These are phyloP conservation scores for Andrena dorsata DNA, from an alignment of 2,888 invertebrate genomes.

Conservation along the genomic window DNA sequence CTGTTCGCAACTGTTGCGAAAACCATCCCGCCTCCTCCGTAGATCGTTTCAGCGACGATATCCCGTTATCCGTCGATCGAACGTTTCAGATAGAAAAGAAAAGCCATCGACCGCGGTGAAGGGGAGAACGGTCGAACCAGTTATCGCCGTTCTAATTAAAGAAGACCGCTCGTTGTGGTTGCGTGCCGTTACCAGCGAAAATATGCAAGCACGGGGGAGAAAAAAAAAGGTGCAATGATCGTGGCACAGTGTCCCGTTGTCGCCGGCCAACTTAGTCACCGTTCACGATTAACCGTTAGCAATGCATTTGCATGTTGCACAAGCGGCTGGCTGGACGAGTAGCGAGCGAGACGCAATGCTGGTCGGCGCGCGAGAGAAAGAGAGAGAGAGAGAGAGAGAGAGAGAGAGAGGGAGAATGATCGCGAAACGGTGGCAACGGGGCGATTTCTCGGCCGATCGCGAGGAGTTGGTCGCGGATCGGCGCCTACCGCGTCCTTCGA, in stretches of 20 bases:
- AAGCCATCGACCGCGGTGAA: slow-evolving; percentile 6
- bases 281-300: slow-evolving; percentile 56
- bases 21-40: not conserved
- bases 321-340: slow-evolving; percentile 43
- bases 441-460: slow-evolving; percentile 60
- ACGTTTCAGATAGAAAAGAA: not conserved
- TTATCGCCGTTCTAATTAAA: slow-evolving; percentile 40
- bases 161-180: slow-evolving; percentile 17
- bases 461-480: slow-evolving; percentile 78
- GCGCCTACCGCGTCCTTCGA: slow-evolving; percentile 81
- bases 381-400: slow-evolving; percentile 8
- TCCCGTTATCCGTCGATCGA: not conserved
- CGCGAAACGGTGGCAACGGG: slow-evolving; percentile 26
- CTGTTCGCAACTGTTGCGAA: not conserved
- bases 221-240: not conserved
- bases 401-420: slow-evolving; percentile 32
- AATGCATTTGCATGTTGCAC: slow-evolving; percentile 59
- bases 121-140: slow-evolving; percentile 17
- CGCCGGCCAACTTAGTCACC: slow-evolving; percentile 40
- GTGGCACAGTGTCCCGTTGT: slow-evolving; percentile 24
- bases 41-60: not conserved
- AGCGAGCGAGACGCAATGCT: slow-evolving; percentile 52
- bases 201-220: not conserved
- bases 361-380: not conserved
- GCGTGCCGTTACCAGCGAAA: not conserved